These are phyloP conservation scores for Polydrusus pterygomalis DNA, from an alignment of 2,888 invertebrate species.

Conservation along the genomic window DNA sequence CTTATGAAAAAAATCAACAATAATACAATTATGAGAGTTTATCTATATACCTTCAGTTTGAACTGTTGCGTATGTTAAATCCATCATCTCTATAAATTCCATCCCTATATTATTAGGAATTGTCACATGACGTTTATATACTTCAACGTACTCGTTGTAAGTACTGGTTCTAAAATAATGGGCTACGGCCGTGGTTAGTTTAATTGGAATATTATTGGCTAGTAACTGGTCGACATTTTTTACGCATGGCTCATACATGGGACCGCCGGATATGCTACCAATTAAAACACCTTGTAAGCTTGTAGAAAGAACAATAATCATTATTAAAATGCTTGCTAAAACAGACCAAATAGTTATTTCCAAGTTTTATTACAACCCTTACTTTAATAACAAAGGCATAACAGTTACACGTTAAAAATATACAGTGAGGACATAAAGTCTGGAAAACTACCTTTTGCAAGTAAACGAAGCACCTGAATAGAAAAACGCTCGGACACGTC, in stretches of 20 bases:
- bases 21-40: too few species aligned
- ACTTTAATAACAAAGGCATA: too few species aligned
- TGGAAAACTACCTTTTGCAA: too few species aligned
- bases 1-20: too few species aligned
- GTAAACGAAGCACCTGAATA: too few species aligned
- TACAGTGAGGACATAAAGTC: too few species aligned
- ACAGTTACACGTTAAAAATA: too few species aligned
- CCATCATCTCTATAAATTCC: neutral
- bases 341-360: neutral
- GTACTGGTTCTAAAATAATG: neutral
- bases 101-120: neutral
- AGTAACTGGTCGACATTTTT: constrained; percentile 1
- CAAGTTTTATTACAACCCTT: too few species aligned
- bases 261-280: neutral
- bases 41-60: constrained; percentile 1
- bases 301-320: neutral
- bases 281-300: constrained; percentile 1
- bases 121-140: neutral
- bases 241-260: neutral
- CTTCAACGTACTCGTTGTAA: neutral
- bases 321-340: constrained; percentile 3
- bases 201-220: neutral
- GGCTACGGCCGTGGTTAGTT: neutral
- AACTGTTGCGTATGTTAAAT: neutral
- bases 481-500: too few species aligned